phyloP scores from a whole-genome alignment of 1,140 invertebrate genomes.

The Ostrea denselamellosa region DNA sequence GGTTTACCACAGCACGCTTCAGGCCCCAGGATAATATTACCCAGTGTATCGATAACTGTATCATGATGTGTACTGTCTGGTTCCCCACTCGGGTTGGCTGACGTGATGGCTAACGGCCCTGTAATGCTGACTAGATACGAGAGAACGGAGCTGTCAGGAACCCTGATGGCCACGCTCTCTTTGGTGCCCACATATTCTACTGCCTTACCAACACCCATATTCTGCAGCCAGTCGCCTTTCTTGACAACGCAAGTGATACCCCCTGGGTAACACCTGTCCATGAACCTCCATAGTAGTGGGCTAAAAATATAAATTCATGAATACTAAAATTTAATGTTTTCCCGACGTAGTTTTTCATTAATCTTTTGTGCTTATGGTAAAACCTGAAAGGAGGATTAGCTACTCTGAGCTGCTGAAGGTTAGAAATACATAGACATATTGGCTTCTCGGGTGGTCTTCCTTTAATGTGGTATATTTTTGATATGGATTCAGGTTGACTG shows the following conservation, averaged over 20 bases:
- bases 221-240: conserved; percentile 67
- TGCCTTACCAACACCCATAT: conserved; percentile 65
- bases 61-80: conserved; percentile 69
- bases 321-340: too few species aligned
- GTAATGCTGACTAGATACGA: conserved; percentile 66
- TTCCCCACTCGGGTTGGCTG: conserved; percentile 69
- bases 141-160: conserved; percentile 65
- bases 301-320: conserved; percentile 48
- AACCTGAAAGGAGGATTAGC: conserved; percentile 62
- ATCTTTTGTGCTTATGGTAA: background rate
- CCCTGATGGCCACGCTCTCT: conserved; percentile 68
- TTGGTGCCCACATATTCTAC: conserved; percentile 63
- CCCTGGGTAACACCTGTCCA: conserved; percentile 68
- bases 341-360: background rate
- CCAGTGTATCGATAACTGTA: conserved; percentile 65
- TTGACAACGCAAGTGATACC: conserved; percentile 70
- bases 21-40: conserved; percentile 37
- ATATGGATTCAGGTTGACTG: conserved; percentile 65
- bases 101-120: conserved; percentile 68
- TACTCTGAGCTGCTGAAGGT: conserved; percentile 63
- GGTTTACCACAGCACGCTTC: background rate
- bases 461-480: conserved; percentile 67
- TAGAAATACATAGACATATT: conserved; percentile 69
- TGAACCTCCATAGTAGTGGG: conserved; percentile 66
- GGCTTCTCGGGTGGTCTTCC: conserved; percentile 70